A percentile compares a stretch with the other conserved stretches of the same genome.
These are phyloP conservation scores for Stomorhina lunata DNA, from an alignment of 2,888 invertebrate genomes.

Conservation along the genomic window DNA sequence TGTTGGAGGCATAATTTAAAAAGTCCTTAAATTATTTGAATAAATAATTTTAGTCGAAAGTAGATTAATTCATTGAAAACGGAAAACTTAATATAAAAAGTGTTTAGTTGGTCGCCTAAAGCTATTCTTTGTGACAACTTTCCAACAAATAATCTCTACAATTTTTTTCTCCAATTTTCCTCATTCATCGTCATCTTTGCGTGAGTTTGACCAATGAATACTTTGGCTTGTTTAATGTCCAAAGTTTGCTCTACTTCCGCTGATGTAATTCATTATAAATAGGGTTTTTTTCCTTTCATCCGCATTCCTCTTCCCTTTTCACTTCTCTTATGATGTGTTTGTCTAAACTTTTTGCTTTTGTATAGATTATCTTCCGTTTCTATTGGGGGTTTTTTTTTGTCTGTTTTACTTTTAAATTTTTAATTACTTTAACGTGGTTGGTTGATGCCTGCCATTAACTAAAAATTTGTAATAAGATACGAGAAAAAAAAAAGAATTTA, in stretches of 20 bases:
- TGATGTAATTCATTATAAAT: conserved; percentile 33
- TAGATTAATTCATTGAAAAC: too few relatives aligned
- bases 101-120: too few relatives aligned
- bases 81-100: too few relatives aligned
- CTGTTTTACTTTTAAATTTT: conserved; percentile 6
- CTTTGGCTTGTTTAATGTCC: not conserved
- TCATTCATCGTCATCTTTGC: not conserved
- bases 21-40: too few relatives aligned
- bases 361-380: not conserved
- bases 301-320: too few relatives aligned
- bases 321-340: not conserved
- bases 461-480: conserved; percentile 19
- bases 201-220: not conserved
- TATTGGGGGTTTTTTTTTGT: not conserved
- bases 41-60: too few relatives aligned
- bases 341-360: not conserved
- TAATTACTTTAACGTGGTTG: conserved; percentile 23
- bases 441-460: conserved; percentile 6
- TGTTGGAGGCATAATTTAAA: too few relatives aligned
- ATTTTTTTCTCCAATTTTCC: too few relatives aligned
- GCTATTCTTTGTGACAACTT: too few relatives aligned
- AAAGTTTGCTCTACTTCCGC: conserved; percentile 8
- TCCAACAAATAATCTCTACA: too few relatives aligned
- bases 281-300: too few relatives aligned
- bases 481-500: conserved; percentile 1